Conservation (phyloP, 2,797 vertebrate genomes). For the Numenius phaeopus region DNA sequence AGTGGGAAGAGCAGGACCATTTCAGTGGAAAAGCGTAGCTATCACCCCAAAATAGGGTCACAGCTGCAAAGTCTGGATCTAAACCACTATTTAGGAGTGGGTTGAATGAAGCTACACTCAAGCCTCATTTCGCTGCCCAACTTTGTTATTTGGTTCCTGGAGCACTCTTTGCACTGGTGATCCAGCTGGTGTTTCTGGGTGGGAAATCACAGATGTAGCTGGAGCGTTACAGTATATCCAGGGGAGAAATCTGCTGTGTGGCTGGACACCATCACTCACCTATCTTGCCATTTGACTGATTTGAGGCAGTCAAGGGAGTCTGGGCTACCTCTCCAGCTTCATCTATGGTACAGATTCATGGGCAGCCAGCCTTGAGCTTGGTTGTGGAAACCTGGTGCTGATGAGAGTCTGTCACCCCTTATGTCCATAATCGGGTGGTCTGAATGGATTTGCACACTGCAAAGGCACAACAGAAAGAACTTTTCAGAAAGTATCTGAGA, state of each 20-base stretch:
- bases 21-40: not conserved
- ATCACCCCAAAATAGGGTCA: not conserved
- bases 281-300: not conserved
- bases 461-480: not conserved
- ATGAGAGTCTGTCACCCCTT: not conserved
- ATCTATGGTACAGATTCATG: not conserved
- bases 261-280: not conserved
- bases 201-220: not conserved
- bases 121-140: not conserved
- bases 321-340: not conserved
- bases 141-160: not conserved
- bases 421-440: not conserved
- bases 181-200: not conserved
- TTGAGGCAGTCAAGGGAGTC: not conserved
- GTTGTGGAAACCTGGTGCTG: not conserved
- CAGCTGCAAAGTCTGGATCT: not conserved
- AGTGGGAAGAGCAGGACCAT: not conserved
- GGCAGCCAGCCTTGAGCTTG: not conserved
- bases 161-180: not conserved
- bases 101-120: not conserved
- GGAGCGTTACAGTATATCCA: not conserved
- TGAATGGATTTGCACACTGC: not conserved
- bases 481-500: not conserved
- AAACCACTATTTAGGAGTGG: not conserved
- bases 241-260: not conserved